These are phyloP conservation scores for Streptopelia turtur DNA, from an alignment of 2,797 vertebrate genomes.

Conservation along the genomic window DNA sequence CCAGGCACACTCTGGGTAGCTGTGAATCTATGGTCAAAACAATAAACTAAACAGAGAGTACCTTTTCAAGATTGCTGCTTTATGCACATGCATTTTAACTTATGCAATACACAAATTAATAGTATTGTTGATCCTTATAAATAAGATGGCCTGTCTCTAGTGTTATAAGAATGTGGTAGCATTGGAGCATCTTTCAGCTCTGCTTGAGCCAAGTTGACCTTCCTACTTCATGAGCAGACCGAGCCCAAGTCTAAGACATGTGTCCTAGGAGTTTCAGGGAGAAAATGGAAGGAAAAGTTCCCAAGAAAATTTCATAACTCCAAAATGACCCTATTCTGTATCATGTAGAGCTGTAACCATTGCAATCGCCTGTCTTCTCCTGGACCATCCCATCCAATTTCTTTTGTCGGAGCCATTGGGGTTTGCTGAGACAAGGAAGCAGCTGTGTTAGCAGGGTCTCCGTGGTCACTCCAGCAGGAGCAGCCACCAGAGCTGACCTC, in stretches of 20 bases:
- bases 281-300: not conserved
- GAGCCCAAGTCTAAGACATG: not conserved
- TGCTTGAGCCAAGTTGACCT: not conserved
- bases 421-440: not conserved
- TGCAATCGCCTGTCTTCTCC: not conserved
- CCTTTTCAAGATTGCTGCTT: not conserved
- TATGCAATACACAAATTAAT: not conserved
- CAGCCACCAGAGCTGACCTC: accelerated
- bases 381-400: not conserved
- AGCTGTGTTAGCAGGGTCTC: accelerated
- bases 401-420: not conserved
- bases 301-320: not conserved
- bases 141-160: not conserved
- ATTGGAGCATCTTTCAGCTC: not conserved
- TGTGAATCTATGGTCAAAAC: not conserved
- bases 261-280: not conserved
- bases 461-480: not conserved
- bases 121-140: not conserved
- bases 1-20: not conserved
- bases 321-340: not conserved
- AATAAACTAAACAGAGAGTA: not conserved
- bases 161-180: not conserved
- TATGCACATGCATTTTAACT: not conserved
- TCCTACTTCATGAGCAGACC: not conserved
- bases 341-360: not conserved